These are phyloP conservation scores for Silvanus unidentatus DNA, from an alignment of 2,888 invertebrate species.

Conservation along the genomic window DNA sequence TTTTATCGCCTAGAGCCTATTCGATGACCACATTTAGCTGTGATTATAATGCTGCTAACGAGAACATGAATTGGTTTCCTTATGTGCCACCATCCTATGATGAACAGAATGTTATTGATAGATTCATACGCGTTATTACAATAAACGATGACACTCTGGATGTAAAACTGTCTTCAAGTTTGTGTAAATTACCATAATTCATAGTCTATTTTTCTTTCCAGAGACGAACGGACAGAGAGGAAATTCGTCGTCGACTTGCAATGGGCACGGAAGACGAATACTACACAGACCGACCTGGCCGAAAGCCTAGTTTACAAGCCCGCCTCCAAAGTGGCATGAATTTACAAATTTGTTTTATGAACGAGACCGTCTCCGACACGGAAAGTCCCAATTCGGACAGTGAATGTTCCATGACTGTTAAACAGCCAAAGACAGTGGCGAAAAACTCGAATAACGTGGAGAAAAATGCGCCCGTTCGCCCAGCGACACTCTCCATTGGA, in stretches of 20 bases:
- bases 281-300: slow-evolving; percentile 63
- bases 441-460: slow-evolving; percentile 8
- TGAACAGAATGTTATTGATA: slow-evolving; percentile 53
- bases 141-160: slow-evolving; percentile 45
- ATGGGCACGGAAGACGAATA: slow-evolving; percentile 78
- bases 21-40: slow-evolving; percentile 45
- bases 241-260: slow-evolving; percentile 81
- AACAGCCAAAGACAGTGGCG: slow-evolving; percentile 23
- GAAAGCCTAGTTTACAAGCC: slow-evolving; percentile 83
- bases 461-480: slow-evolving; percentile 29
- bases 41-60: slow-evolving; percentile 52
- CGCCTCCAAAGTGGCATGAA: slow-evolving; percentile 87
- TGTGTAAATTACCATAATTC: background rate
- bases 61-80: slow-evolving; percentile 46
- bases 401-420: slow-evolving; percentile 49
- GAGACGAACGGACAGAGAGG: slow-evolving; percentile 88
- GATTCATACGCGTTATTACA: slow-evolving; percentile 53
- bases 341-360: slow-evolving; percentile 94
- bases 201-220: slow-evolving; percentile 53
- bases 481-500: slow-evolving; percentile 41
- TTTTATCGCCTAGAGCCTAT: slow-evolving; percentile 54
- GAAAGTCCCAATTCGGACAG: slow-evolving; percentile 73
- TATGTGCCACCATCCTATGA: slow-evolving; percentile 45
- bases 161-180: slow-evolving; percentile 22
- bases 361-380: slow-evolving; percentile 81